These are phyloP conservation scores for Himalopsyche kuldschensis DNA, from an alignment of 2,888 invertebrate species.

Conservation along the genomic window DNA sequence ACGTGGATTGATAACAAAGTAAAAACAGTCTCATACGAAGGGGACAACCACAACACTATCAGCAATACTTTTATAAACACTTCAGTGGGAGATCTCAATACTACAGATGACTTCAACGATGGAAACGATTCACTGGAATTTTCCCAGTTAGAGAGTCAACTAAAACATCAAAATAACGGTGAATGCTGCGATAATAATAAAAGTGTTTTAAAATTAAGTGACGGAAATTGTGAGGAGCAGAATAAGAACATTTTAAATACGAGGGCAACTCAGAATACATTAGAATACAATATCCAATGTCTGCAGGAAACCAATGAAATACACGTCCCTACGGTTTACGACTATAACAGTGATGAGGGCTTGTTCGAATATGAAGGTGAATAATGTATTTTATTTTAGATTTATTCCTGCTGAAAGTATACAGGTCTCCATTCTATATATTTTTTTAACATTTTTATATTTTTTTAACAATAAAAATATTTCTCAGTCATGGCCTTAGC, in stretches of 20 bases:
- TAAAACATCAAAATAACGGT: not conserved
- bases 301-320: not conserved
- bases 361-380: slow-evolving; percentile 59
- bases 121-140: not conserved
- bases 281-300: not conserved
- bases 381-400: not conserved
- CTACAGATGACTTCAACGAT: not conserved
- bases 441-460: too few relatives aligned
- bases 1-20: not conserved
- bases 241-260: not conserved
- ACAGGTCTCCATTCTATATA: too few relatives aligned
- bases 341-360: slow-evolving; percentile 50
- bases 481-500: too few relatives aligned
- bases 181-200: not conserved
- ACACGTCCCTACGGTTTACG: not conserved
- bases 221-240: not conserved
- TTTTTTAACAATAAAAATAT: too few relatives aligned
- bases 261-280: not conserved
- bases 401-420: too few relatives aligned
- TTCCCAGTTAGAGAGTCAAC: not conserved
- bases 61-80: not conserved
- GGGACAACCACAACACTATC: not conserved
- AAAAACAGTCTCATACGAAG: not conserved
- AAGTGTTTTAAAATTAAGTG: not conserved
- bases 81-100: not conserved